Conservation (phyloP, 1,140 invertebrate species). For the Bombus difficillimus region DNA sequence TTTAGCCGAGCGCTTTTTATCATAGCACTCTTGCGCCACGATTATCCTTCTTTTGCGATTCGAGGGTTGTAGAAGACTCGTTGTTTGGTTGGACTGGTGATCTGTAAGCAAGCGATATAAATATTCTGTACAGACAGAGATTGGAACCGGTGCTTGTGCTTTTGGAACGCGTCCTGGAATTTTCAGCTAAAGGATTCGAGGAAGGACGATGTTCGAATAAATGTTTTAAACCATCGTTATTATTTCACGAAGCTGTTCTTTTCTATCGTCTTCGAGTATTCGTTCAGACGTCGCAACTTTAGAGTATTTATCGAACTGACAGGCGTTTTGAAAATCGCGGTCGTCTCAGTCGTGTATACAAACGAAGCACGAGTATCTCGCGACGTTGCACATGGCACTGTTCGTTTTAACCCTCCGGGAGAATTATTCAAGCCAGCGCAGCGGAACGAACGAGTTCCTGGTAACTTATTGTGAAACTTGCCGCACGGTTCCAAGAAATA, state of each 20-base stretch:
- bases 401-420: conserved; percentile 3
- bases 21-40: background rate
- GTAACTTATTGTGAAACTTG: conserved; percentile 33
- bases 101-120: too few relatives aligned
- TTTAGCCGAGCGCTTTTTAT: background rate
- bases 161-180: too few relatives aligned
- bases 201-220: too few relatives aligned
- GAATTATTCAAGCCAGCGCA: conserved; percentile 17
- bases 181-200: too few relatives aligned
- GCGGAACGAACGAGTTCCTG: conserved; percentile 16
- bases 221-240: too few relatives aligned
- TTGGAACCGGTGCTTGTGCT: too few relatives aligned
- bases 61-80: background rate
- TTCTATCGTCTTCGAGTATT: too few relatives aligned
- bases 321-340: background rate
- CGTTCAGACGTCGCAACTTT: too few relatives aligned
- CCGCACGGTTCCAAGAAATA: conserved; percentile 6
- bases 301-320: background rate
- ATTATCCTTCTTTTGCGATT: background rate
- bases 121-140: too few relatives aligned
- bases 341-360: background rate
- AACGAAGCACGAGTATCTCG: background rate
- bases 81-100: background rate
- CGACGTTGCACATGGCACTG: background rate
- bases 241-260: too few relatives aligned